Evolutionary conservation across 2,888 invertebrate genomes (phyloP).

Genomic region (Amiota communis): DNA sequence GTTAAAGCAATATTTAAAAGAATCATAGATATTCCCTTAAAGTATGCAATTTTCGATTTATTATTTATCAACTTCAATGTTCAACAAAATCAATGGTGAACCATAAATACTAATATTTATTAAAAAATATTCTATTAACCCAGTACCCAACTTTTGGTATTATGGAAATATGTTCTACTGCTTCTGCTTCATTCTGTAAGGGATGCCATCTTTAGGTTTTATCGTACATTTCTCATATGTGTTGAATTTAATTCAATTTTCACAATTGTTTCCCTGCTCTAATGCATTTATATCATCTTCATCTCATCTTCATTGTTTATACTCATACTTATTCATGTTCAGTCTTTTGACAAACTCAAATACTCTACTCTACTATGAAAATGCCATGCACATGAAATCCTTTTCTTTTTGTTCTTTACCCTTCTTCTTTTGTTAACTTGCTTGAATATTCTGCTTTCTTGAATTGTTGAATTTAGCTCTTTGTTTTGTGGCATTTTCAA

Average conservation of each 20-base stretch:
- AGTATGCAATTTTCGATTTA: too few relatives aligned
- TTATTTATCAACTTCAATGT: too few relatives aligned
- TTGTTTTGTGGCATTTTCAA: slow-evolving; percentile 52
- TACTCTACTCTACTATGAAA: neutral
- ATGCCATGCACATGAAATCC: neutral
- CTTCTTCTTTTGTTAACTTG: neutral
- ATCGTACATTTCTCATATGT: neutral
- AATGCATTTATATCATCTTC: neutral
- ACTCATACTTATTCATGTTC: neutral
- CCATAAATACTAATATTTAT: too few relatives aligned
- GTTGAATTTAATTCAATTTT: slow-evolving; percentile 34
- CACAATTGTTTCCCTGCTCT: slow-evolving; percentile 11
- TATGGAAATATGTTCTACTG: too few relatives aligned
- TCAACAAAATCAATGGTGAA: too few relatives aligned
- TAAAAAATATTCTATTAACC: too few relatives aligned
- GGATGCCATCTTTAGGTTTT: neutral
- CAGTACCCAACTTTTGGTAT: too few relatives aligned
- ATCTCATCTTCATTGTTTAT: neutral
- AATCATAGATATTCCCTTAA: too few relatives aligned
- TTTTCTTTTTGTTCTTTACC: neutral
- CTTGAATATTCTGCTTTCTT: slow-evolving; percentile 39
- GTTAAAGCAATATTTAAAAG: too few relatives aligned
- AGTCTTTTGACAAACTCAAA: neutral
- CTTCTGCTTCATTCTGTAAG: too few relatives aligned
- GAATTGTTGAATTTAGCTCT: slow-evolving; percentile 36